phyloP scores from a whole-genome alignment of 2,888 invertebrate genomes.

The Thysanoteuthis rhombus region DNA sequence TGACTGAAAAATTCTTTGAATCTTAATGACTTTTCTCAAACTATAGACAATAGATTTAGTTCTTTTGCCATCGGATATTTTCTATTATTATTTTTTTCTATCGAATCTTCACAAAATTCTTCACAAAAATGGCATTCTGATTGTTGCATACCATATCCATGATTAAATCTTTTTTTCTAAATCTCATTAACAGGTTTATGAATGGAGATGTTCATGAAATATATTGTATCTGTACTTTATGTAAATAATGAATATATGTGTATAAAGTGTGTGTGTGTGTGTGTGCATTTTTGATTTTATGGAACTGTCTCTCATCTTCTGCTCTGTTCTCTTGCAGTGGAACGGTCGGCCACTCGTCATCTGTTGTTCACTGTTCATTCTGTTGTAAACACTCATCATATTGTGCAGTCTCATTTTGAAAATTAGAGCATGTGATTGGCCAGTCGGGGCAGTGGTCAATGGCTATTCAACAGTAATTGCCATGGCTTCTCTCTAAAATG shows the following conservation, averaged over 20 bases:
- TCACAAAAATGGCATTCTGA: too few species aligned
- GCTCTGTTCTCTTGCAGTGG: neutral
- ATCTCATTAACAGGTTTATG: too few species aligned
- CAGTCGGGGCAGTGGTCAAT: slow-evolving; percentile 12
- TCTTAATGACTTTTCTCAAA: too few species aligned
- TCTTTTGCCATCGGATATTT: too few species aligned
- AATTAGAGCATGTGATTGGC: slow-evolving; percentile 12
- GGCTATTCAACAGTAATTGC: slow-evolving; percentile 12
- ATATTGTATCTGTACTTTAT: neutral
- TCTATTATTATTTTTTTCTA: too few species aligned
- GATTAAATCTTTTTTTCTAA: too few species aligned
- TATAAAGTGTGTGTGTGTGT: neutral
- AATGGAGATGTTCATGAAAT: neutral
- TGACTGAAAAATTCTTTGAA: too few species aligned
- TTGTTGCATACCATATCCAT: too few species aligned
- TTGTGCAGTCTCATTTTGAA: neutral
- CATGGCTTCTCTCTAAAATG: neutral
- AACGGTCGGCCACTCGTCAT: neutral
- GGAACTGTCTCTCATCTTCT: neutral
- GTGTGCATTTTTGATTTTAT: neutral
- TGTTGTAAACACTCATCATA: neutral
- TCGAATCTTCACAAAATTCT: too few species aligned
- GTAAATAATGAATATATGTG: neutral
- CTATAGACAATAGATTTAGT: too few species aligned
- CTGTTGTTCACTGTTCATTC: neutral